Base-by-base conservation (phyloP, 2,888 invertebrate genomes). In the Eurytoma californica region DNA sequence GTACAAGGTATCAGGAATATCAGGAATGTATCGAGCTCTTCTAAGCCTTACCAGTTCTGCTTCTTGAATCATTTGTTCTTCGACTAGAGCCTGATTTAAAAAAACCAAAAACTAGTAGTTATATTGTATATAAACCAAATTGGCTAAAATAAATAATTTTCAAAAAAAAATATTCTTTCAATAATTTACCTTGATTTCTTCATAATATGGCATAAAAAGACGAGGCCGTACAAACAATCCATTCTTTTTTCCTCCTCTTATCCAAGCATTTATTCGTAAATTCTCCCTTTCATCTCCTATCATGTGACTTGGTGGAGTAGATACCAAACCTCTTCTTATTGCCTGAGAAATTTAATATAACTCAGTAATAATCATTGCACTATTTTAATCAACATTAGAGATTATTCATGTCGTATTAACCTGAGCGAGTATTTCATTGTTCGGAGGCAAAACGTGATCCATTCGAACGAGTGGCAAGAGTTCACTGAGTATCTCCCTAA, bases 181-280 rank as follows among this genome's bases (percentile, higher is more conserved):
- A 16, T 58, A 53, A 5, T 81, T 77, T 85, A 95, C 95, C 93
- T 97, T 98, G 14, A 97, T 94, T 92, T 98, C 98, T 89, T 98
- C 98, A 85, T 96, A 96, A 90, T 98, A 98, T 57, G 98, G 98
- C 93, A 96, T 95, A 91, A 98, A 98, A 82, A 97, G 93, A 63
- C 98, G 92, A 70, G 98, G 97, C 83, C 97, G 94, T 7, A 97
- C 94, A 88, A 94, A 94, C 14, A 95, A 91, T 76, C 95, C 95
- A 86, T 94, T 94, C 84, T 92, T 92, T 85, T 93, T 94, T 16
- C 93, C 93, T 70, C 95, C 93, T 24, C 95, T 93, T 82, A 96
- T 95, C 96, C 96, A 96, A 58, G 96, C 96, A 88, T 94, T 95
- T 82, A 94, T 92, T 70, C 94, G 91, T 65, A 94, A 88, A 88